These are phyloP conservation scores for Nycticryphes semicollaris DNA, from an alignment of 2,113 vertebrate species.

Conservation along the genomic window DNA sequence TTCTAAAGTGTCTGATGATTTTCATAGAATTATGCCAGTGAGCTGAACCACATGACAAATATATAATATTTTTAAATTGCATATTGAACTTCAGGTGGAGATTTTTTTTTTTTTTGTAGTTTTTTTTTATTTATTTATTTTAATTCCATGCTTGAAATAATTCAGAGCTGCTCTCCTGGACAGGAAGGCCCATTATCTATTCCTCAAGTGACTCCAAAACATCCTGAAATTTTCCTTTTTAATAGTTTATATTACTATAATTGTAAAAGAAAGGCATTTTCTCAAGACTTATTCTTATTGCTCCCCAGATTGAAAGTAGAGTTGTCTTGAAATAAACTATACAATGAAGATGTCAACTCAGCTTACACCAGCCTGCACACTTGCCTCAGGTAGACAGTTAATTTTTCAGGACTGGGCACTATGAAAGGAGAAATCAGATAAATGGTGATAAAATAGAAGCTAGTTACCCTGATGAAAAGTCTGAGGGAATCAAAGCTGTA, in stretches of 20 bases:
- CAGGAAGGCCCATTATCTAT: not conserved
- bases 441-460: not conserved
- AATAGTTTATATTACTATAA: not conserved
- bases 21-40: not conserved
- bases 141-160: not conserved
- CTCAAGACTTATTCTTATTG: not conserved
- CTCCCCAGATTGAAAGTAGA: not conserved
- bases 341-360: not conserved
- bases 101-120: not conserved
- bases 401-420: slow-evolving; percentile 31
- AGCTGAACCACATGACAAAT: not conserved
- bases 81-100: not conserved
- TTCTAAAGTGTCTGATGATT: not conserved
- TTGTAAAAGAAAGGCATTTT: not conserved
- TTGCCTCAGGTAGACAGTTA: not conserved
- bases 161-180: not conserved
- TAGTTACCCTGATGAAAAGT: not conserved
- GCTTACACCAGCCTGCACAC: not conserved
- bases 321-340: not conserved
- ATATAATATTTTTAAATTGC: not conserved
- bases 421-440: slow-evolving; percentile 27
- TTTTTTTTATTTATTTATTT: too few relatives aligned
- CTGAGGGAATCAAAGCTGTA: not conserved
- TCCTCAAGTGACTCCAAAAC: not conserved
- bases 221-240: not conserved